Evolutionary conservation across 2,113 vertebrate genomes (phyloP), one percentile per base, ranked within the genome.

Genomic region (Parus major): DNA sequence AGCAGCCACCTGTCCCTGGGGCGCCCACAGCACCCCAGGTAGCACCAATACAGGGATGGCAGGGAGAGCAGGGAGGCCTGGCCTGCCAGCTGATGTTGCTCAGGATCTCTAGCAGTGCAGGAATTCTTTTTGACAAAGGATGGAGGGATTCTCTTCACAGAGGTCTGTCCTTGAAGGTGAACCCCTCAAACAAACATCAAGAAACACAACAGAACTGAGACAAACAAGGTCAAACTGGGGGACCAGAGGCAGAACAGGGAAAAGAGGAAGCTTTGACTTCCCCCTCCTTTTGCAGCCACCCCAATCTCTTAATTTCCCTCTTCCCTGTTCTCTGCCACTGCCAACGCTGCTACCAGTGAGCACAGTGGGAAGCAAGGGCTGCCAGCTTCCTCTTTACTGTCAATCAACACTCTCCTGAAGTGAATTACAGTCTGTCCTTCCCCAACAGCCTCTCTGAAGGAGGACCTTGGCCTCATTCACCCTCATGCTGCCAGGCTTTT

Each of bases 31-130:
- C 53, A 66, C 8, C 16, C 15, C 53, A 36, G 59, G 31, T 6
- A 66, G 63, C 78, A 25, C 0, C 0, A 3, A 24, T 2, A 16
- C 15, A 66, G n/a, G 64, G 52, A 42, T 35, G 8, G 35, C 28
- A 10, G 77, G 66, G 31, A 16, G 8, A 5, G 52, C 53, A 52
- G n/a, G 36, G 56, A 41, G 75, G 82, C 19, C 19, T 33, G 31
- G 72, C 41, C 44, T 64, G 29, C 29, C 2, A 4, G 49, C 25
- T 4, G 3, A 31, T 47, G 5, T 24, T 64, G 44, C 39, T 77
- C 31, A 29, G 12, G 12, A 47, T 55, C 31, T 66, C 15, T 21
- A 50, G 50, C n/a, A 57, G 22, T 39, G 21, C 56, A 63, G 16
- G 23, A 2, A 1, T 52, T 85, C 65, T 68, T 52, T 88, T 42